A percentile compares a stretch with the other conserved stretches of the same genome.
Conservation (phyloP, 2,797 vertebrate species). For the Benthosema pterotum region DNA sequence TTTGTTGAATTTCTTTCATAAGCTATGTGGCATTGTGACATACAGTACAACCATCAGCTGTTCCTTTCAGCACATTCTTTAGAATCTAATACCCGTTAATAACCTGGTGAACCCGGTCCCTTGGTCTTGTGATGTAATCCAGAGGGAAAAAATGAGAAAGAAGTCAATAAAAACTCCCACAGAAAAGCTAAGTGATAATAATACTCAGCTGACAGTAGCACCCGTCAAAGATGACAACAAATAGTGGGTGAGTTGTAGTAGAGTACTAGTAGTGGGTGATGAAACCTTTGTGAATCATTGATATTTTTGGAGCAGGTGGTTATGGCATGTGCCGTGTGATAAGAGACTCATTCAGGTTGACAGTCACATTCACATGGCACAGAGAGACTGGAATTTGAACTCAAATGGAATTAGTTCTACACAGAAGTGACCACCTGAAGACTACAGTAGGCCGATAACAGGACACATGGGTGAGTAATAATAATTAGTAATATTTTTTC, state of each 20-base stretch:
- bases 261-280: too few relatives aligned
- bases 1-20: background rate
- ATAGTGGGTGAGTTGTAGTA: too few relatives aligned
- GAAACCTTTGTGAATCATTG: background rate
- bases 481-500: background rate
- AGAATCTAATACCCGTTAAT: conserved; percentile 1
- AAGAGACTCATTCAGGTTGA: background rate
- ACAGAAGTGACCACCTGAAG: background rate
- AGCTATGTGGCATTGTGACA: background rate
- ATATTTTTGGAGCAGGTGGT: background rate
- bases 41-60: conserved; percentile 2
- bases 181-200: background rate
- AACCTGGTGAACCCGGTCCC: conserved; percentile 15
- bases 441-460: background rate
- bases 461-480: conserved; percentile 29
- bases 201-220: background rate
- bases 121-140: conserved; percentile 13
- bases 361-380: too few relatives aligned
- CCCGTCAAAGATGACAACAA: too few relatives aligned
- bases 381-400: conserved; percentile 52
- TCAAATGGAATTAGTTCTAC: background rate
- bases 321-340: conserved; percentile 17
- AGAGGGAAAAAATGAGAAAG: too few relatives aligned
- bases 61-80: too few relatives aligned
- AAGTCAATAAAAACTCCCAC: background rate